phyloP scores from a whole-genome alignment of 2,113 vertebrate species.

The Zosterops lateralis region DNA sequence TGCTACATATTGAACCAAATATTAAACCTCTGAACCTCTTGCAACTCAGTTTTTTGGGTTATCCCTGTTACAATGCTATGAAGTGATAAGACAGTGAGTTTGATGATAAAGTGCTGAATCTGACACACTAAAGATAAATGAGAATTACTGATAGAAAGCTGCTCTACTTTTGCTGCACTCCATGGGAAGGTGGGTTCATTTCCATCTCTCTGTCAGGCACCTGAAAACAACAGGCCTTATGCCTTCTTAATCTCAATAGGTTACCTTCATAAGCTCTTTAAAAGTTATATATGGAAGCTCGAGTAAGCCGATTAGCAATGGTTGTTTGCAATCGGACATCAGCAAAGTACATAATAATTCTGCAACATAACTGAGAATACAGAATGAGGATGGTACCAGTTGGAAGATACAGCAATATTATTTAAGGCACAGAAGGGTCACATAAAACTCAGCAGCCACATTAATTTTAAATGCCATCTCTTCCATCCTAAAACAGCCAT shows the following conservation, averaged over 20 bases:
- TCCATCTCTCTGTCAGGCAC: slow-evolving; percentile 55
- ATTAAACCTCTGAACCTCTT: slow-evolving; percentile 32
- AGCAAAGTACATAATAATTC: slow-evolving; percentile 49
- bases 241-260: slow-evolving; percentile 59
- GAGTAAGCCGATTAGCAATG: slow-evolving; percentile 67
- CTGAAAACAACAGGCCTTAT: slow-evolving; percentile 62
- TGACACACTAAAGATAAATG: slow-evolving; percentile 68
- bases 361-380: slow-evolving; percentile 18
- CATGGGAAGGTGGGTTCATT: not conserved
- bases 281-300: slow-evolving; percentile 67
- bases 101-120: slow-evolving; percentile 51
- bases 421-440: not conserved
- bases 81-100: slow-evolving; percentile 54
- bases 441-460: not conserved
- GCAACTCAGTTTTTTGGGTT: slow-evolving; percentile 28
- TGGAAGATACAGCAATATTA: not conserved
- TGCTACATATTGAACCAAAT: not conserved
- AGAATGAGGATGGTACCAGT: not conserved
- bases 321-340: slow-evolving; percentile 60
- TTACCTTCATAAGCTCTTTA: slow-evolving; percentile 67
- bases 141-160: slow-evolving; percentile 65
- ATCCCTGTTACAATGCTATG: slow-evolving; percentile 29
- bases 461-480: not conserved
- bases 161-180: slow-evolving; percentile 49
- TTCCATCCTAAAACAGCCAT: not conserved